Base-by-base conservation (phyloP, 2,888 invertebrate species). In the Tipula lateralis region DNA sequence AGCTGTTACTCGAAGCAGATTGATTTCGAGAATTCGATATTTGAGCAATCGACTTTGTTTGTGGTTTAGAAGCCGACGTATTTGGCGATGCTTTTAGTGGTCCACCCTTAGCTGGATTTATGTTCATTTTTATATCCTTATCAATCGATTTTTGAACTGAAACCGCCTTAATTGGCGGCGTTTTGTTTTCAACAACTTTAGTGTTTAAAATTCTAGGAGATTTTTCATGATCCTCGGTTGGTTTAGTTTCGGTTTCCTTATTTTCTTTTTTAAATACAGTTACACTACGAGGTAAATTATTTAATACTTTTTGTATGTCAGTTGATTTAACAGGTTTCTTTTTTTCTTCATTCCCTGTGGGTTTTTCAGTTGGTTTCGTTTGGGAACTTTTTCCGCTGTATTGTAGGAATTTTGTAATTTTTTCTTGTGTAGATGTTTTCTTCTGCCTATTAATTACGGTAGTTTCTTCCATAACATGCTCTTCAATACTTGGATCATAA, bases 281-380 rank as follows among this genome's bases (percentile, higher is more conserved):
- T 19, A 85, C 85, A 16, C 84, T 83, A 82, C 85, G 85, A 39
- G 86, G 83, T 83, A 86, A 5, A 29, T 83, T 29, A 29, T 86
- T 81, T 34, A 85, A 24, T 9, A 84, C 85, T n/a, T 84, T 84
- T 83, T 84, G 32, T 44, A 84, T 82, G 7, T 39, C 81, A 32
- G 19, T 50, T n/a, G 84, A 84, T 44, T 44, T 29, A 24, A 12
- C 7, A 12, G 13, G 0, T 13, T 29, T 2, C 1, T 16, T 34
- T 81, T n/a, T 39, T 82, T 29, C n/a, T 91, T 87, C 0, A 91
- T 91, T 85, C 91, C 91, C 85, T 91, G 91, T 85, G 36, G 36
- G 44, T 50, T 50, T 6, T 4, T 50, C 5, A 16, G 2, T 88
- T 92, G 86, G 89, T 90, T 89, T 84, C 90, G 88, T 50, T 89